Conservation (phyloP, 2,797 vertebrate genomes). For the Myiothlypis coronata region DNA sequence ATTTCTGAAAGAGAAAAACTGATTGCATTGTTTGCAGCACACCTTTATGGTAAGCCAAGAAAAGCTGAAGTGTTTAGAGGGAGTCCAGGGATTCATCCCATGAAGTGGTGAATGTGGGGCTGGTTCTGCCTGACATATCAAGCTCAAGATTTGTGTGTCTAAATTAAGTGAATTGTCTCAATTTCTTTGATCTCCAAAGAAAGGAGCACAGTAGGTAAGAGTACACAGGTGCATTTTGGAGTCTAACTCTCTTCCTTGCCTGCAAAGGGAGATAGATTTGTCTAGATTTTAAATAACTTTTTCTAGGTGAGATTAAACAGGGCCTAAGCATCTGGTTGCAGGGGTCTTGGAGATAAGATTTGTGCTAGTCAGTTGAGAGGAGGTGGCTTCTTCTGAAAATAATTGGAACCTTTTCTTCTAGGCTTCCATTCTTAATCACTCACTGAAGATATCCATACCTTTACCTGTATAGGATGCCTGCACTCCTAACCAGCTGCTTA, state of each 20-base stretch:
- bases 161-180: neutral
- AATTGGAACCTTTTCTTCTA: neutral
- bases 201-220: neutral
- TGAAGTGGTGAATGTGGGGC: accelerated
- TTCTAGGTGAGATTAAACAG: neutral
- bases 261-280: neutral
- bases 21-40: neutral
- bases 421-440: neutral
- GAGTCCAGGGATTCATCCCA: neutral
- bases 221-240: neutral
- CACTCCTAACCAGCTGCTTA: neutral
- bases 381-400: neutral
- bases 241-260: neutral
- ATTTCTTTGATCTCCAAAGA: neutral
- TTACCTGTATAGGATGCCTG: neutral
- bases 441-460: neutral
- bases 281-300: neutral
- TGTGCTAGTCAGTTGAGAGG: neutral
- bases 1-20: neutral
- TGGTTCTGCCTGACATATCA: neutral
- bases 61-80: neutral
- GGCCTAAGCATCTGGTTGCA: neutral
- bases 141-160: neutral
- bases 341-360: neutral
- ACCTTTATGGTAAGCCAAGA: neutral